phyloP scores from a whole-genome alignment of 23 tunicate species.

The Styela clava region DNA sequence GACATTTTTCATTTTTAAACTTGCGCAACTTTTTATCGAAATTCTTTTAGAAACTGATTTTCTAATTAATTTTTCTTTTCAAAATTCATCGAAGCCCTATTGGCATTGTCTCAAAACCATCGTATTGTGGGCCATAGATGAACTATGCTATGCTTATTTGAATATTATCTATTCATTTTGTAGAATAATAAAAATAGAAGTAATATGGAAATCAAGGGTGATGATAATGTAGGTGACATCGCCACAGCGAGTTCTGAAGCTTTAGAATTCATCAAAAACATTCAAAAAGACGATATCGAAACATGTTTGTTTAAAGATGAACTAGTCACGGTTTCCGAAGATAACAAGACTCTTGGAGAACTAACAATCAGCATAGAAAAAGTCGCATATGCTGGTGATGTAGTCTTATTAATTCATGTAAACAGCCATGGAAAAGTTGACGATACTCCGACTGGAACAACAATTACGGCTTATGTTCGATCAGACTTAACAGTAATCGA shows the following conservation, averaged over 20 bases:
- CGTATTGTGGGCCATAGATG: no score
- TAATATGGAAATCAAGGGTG: no score
- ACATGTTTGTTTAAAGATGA: slow-evolving; percentile 63
- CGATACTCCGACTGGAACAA: slow-evolving; percentile 41
- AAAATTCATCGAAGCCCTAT: no score
- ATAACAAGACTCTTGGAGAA: slow-evolving; percentile 62
- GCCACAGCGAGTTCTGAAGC: slow-evolving; percentile 11
- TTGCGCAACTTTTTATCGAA: no score
- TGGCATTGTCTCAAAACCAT: no score
- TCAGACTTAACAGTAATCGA: slow-evolving; percentile 34
- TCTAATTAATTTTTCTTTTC: no score
- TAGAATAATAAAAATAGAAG: no score
- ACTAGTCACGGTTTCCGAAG: slow-evolving; percentile 48
- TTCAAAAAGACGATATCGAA: background rate
- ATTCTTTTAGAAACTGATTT: no score
- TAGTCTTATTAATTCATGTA: slow-evolving; percentile 42
- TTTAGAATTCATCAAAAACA: slow-evolving; percentile 16
- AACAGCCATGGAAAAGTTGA: slow-evolving; percentile 64
- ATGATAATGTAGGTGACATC: background rate
- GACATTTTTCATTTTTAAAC: no score
- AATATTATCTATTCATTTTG: no score
- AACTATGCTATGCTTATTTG: no score
- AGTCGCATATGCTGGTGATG: slow-evolving; percentile 30
- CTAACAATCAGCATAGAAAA: slow-evolving; percentile 43
- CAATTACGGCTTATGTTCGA: slow-evolving; percentile 48